phyloP scores from a whole-genome alignment of 2,113 vertebrate genomes.

The Mus pahari region DNA sequence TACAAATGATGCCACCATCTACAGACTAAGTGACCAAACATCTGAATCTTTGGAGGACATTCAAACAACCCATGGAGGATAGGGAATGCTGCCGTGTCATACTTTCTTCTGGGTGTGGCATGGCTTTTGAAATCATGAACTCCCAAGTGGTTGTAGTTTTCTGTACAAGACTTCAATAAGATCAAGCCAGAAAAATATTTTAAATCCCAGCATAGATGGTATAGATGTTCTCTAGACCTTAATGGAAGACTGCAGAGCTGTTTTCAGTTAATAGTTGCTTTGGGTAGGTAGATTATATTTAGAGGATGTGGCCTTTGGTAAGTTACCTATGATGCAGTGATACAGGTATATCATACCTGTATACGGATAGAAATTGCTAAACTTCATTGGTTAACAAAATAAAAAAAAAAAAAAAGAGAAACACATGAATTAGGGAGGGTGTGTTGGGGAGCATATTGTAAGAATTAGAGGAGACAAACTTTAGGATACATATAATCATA shows the following conservation, averaged over 20 bases:
- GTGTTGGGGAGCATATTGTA: neutral
- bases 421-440: neutral
- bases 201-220: neutral
- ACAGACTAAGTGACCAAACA: neutral
- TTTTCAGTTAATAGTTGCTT: neutral
- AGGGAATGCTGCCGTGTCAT: no score
- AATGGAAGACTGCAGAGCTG: neutral
- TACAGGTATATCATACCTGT: neutral
- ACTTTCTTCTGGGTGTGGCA: neutral
- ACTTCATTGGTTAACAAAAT: neutral
- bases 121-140: neutral
- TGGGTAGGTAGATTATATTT: neutral
- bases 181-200: neutral
- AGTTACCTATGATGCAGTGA: neutral
- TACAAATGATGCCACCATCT: neutral
- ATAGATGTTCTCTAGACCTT: neutral
- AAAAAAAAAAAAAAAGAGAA: neutral
- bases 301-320: neutral
- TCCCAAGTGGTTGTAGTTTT: neutral
- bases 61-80: neutral
- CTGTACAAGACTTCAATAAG: neutral
- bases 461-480: neutral
- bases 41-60: neutral
- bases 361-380: neutral
- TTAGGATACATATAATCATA: neutral